Evolutionary conservation across 2,888 invertebrate genomes (phyloP).

Genomic region (Eurytoma californica): DNA sequence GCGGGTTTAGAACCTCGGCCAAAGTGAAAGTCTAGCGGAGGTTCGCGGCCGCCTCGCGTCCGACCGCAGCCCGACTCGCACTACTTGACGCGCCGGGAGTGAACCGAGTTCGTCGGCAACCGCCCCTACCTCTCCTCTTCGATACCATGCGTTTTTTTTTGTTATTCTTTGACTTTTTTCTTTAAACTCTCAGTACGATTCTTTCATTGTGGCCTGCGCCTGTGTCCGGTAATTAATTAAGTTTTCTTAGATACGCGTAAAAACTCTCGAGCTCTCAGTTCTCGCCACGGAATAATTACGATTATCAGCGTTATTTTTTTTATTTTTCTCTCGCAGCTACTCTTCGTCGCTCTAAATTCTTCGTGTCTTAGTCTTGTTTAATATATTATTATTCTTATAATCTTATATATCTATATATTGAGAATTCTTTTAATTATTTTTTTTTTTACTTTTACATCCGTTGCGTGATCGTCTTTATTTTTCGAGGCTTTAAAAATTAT

Average conservation of each 20-base stretch:
- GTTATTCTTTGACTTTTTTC: conserved; percentile 14
- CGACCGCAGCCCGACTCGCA: conserved; percentile 49
- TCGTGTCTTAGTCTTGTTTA: conserved; percentile 54
- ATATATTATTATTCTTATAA: conserved; percentile 61
- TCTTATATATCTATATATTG: conserved; percentile 64
- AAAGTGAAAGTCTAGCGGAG: conserved; percentile 74
- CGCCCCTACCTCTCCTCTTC: conserved; percentile 41
- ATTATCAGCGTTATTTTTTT: conserved; percentile 57
- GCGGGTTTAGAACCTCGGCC: conserved; percentile 71
- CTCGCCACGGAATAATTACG: conserved; percentile 57
- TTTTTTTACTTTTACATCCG: conserved; percentile 3
- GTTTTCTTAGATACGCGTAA: conserved; percentile 57
- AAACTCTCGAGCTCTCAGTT: conserved; percentile 60
- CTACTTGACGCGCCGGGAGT: conserved; percentile 36
- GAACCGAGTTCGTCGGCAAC: conserved; percentile 52
- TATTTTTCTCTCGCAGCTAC: conserved; percentile 34
- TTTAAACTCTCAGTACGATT: conserved; percentile 41
- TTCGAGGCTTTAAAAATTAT: conserved; percentile 53
- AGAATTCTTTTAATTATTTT: conserved; percentile 60
- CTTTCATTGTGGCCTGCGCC: background rate
- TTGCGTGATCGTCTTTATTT: conserved; percentile 57
- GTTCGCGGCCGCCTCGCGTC: conserved; percentile 66
- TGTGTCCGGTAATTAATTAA: no score
- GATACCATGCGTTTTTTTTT: background rate
- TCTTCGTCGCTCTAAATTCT: conserved; percentile 27